Base-by-base conservation (phyloP, 2,888 invertebrate genomes). In the Rhamphomyia laevipes region DNA sequence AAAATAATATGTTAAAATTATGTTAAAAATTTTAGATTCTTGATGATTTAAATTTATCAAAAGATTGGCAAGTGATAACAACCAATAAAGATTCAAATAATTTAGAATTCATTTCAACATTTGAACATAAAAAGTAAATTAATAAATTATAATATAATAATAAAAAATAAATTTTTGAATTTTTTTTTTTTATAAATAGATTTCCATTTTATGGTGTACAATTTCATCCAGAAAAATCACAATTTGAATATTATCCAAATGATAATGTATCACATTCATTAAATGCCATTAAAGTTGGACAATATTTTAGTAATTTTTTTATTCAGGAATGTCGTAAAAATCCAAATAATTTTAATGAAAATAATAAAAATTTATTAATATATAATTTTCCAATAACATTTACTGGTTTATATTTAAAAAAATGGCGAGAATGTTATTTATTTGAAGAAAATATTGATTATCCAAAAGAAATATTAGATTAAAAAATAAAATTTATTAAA, bases 191-290 rank as follows among this genome's bases (percentile, higher is more conserved):
- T n/a, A n/a, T n/a, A n/a, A n/a, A 21, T 27, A 78, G 76, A 43
- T 82, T 80, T 64, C 94, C 94, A 6, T 83, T 93, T 63, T 95
- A 85, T 67, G 93, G 84, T 1, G 75, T 86, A 0, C 92, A 93
- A 66, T 95, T 86, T 67, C 95, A 95, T 64, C 94, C 94, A 0
- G 95, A 95, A 68, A 94, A 94, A 64, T 82, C 79, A 60, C 69
- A 78, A 0, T 94, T 82, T 61, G 90, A 91, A 67, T 93, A 90
- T 80, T 75, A 76, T 27, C 57, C 60, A 1, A 75, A 72, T 4
- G 73, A 74, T 48, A 68, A 71, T 1, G 80, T 87, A 52, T 78
- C 84, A 0, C 91, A 91, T 61, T 73, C 76, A 0, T 47, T 60
- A 1, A 70, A 78, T 13, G 83, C 89, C 0, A 70, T 85, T 0